These are phyloP conservation scores for Phacellophora camtschatica DNA, from an alignment of 30 jellyfish, hydroid and myxozoan genomes.

Conservation along the genomic window DNA sequence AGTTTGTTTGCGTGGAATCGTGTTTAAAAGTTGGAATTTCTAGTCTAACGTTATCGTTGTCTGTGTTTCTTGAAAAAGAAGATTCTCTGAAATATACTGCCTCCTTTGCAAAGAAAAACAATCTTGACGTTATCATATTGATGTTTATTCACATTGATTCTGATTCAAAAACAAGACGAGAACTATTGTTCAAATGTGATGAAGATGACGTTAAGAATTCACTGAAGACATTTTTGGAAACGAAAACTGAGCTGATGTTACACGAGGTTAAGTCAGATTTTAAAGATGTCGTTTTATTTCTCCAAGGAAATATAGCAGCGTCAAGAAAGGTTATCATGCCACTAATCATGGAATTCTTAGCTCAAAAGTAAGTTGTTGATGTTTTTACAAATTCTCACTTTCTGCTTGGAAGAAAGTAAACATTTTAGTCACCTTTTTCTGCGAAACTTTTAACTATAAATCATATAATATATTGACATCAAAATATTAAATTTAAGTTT, in stretches of 20 bases:
- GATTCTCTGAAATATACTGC: not conserved
- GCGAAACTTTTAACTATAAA: too few species aligned
- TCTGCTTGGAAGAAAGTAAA: too few species aligned
- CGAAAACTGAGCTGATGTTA: not conserved
- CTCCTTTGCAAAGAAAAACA: not conserved
- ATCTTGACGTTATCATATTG: conserved; percentile 26
- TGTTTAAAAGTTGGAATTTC: conserved; percentile 55
- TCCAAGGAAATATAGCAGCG: conserved; percentile 24
- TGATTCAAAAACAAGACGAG: conserved; percentile 49
- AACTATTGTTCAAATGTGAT: conserved; percentile 20
- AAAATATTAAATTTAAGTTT: too few species aligned
- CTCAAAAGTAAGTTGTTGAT: conserved; percentile 55
- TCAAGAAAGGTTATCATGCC: conserved; percentile 87
- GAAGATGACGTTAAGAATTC: not conserved
- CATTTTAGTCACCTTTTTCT: too few species aligned
- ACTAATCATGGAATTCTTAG: conserved; percentile 16
- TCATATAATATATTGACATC: too few species aligned
- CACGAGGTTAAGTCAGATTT: not conserved
- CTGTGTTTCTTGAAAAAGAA: conserved; percentile 22
- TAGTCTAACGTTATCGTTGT: conserved; percentile 48
- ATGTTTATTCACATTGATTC: conserved; percentile 65
- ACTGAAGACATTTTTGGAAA: not conserved
- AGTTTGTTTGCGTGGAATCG: not conserved
- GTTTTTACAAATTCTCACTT: too few species aligned
- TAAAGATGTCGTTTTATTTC: not conserved